Evolutionary conservation across 1,140 invertebrate genomes (phyloP), one percentile per base, ranked within the genome.

Genomic region (Gonioctena quinquepunctata): DNA sequence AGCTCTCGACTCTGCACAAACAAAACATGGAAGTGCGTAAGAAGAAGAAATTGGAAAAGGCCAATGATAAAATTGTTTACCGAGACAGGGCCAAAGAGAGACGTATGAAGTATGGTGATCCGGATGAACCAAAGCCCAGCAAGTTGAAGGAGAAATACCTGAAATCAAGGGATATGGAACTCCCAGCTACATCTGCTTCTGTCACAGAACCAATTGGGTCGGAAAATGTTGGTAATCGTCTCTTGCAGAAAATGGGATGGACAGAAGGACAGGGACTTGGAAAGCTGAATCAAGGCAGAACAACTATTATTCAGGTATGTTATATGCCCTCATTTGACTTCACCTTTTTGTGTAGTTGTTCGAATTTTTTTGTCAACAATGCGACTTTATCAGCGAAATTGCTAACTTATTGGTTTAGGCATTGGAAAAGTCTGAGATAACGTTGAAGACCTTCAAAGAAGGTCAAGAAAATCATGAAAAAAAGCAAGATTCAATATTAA

Each of bases 221-320:
- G 0, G 93, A 93, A 69, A 96, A 96, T 83, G 92, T 97, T 75
- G 96, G 96, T 1, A 97, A 92, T 84, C 94, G 94, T 83, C 86
- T 99, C 76, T 82, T 99, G 49, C 96, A 99, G 84, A 98, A 97
- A 85, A 99, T 99, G 97, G 98, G 98, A 0, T 99, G 98, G 97
- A 93, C 91, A 4, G 94, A 96, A 82, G 98, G 97, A 1, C 91
- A 95, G 88, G 98, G 98, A 0, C 85, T 99, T 8, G 98, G 97
- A 3, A 95, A 94, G 81, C 88, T 89, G 27, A 95, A 96, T 81
- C 96, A 99, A 85, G 97, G 97, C n/a, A 88, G 95, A 76, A 94
- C 94, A 5, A 93, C 91, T 56, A 96, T 96, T 57, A 94, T 98
- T 70, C 92, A 96, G 85, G 92, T 93, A n/a, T 42, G 33, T 42